phyloP scores from a whole-genome alignment of 92 coral and sea anemone genomes.

The Pocillopora grandis region DNA sequence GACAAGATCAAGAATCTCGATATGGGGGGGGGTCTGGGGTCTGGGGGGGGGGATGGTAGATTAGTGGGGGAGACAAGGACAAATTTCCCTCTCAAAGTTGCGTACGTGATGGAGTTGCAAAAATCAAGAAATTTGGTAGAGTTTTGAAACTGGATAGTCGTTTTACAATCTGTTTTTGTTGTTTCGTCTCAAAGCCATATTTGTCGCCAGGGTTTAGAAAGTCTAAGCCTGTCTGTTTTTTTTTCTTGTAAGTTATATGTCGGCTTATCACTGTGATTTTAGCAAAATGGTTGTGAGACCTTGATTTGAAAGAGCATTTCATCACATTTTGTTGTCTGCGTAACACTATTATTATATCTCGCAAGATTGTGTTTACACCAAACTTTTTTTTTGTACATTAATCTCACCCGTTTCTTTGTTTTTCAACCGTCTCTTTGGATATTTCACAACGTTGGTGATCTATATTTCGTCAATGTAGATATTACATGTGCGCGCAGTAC shows the following conservation, averaged over 20 bases:
- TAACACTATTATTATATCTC: not conserved
- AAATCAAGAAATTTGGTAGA: not conserved
- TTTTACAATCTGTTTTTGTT: slow-evolving; percentile 30
- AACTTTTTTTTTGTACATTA: not conserved
- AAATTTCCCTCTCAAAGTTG: not conserved
- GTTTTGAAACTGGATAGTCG: not conserved
- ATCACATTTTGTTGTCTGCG: slow-evolving; percentile 7
- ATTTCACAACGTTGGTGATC: not conserved
- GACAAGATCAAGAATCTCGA: not conserved
- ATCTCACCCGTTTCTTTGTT: not conserved
- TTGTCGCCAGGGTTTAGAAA: slow-evolving; percentile 5
- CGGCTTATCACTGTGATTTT: not conserved
- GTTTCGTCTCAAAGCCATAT: slow-evolving; percentile 9
- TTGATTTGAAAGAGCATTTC: slow-evolving; percentile 14
- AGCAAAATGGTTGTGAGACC: not conserved
- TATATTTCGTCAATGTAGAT: not conserved
- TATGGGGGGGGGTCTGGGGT: not conserved
- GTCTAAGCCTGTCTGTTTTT: slow-evolving; percentile 1
- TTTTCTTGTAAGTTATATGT: not conserved
- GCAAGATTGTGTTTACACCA: not conserved
- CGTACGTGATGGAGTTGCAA: not conserved
- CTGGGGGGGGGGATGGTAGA: no score
- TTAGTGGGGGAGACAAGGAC: not conserved
- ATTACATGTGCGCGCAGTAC: not conserved
- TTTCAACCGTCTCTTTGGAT: not conserved